Conservation (phyloP, 2,888 invertebrate genomes). For the Drosophila anomalata region DNA sequence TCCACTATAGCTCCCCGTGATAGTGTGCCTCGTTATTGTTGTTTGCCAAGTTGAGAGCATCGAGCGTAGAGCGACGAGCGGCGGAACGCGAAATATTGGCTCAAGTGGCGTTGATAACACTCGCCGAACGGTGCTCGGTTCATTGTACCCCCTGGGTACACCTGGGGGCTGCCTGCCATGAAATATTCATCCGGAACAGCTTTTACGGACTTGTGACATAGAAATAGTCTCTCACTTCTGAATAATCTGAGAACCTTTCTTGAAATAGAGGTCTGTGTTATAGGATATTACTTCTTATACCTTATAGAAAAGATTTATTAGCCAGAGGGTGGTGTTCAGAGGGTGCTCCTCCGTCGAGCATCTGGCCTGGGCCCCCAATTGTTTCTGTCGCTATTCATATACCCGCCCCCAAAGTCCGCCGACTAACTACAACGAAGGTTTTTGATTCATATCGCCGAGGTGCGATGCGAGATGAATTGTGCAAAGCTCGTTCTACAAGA, state of each 20-base stretch:
- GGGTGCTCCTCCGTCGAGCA: neutral
- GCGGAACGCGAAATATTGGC: conserved; percentile 39
- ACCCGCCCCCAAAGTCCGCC: neutral
- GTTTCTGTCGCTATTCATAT: neutral
- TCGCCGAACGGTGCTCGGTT: conserved; percentile 13
- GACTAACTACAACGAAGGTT: conserved; percentile 8
- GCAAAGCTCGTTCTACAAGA: conserved; percentile 34
- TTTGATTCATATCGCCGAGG: conserved; percentile 33
- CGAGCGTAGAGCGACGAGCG: neutral
- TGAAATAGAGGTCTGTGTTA: no score
- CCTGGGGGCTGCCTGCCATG: neutral
- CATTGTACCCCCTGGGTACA: conserved; percentile 1
- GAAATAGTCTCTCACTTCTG: no score
- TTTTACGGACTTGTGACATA: no score
- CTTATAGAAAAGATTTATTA: no score
- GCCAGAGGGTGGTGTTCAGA: neutral
- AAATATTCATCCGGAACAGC: neutral
- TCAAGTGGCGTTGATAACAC: conserved; percentile 55
- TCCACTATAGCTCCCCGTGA: conserved; percentile 1
- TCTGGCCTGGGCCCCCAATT: neutral
- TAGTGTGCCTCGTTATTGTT: conserved; percentile 6
- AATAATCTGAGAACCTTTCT: no score
- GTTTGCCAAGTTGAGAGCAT: conserved; percentile 20
- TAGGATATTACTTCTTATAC: no score
- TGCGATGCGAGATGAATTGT: conserved; percentile 28